These are phyloP conservation scores for Perodicticus potto DNA, from an alignment of 2,797 vertebrate species.

Conservation along the genomic window DNA sequence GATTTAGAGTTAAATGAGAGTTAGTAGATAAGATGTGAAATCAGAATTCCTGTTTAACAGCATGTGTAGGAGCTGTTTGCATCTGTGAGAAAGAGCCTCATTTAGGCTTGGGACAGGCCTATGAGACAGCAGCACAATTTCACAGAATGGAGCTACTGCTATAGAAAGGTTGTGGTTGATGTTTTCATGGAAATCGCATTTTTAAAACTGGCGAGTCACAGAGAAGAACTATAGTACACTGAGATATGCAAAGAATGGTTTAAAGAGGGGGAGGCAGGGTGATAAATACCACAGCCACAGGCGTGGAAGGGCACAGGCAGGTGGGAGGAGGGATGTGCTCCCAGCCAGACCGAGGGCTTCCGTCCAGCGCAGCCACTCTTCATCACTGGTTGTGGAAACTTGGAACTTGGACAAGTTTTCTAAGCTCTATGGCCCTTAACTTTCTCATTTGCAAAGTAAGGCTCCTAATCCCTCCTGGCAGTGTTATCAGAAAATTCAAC, in stretches of 20 bases:
- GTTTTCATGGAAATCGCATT: neutral
- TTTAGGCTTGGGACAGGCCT: neutral
- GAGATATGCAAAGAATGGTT: neutral
- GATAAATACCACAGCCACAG: neutral
- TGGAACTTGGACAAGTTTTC: neutral
- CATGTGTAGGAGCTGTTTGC: neutral
- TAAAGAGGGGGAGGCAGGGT: too few relatives aligned
- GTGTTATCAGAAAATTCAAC: neutral
- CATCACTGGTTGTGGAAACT: too few relatives aligned
- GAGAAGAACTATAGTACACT: neutral
- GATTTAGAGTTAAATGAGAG: conserved; percentile 14
- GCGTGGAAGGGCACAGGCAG: neutral
- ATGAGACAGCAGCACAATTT: neutral
- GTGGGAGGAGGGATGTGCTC: neutral
- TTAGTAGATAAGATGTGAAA: neutral
- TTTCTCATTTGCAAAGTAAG: conserved; percentile 1
- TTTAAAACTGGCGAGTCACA: neutral
- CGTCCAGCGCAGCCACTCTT: neutral
- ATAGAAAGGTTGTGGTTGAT: neutral
- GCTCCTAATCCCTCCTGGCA: too few relatives aligned
- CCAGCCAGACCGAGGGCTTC: neutral
- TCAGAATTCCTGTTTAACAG: neutral
- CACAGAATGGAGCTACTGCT: neutral
- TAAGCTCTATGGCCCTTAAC: neutral
- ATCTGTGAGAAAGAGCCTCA: neutral